Evolutionary conservation across 2,113 vertebrate genomes (phyloP).

Genomic region (Chloebia gouldiae): DNA sequence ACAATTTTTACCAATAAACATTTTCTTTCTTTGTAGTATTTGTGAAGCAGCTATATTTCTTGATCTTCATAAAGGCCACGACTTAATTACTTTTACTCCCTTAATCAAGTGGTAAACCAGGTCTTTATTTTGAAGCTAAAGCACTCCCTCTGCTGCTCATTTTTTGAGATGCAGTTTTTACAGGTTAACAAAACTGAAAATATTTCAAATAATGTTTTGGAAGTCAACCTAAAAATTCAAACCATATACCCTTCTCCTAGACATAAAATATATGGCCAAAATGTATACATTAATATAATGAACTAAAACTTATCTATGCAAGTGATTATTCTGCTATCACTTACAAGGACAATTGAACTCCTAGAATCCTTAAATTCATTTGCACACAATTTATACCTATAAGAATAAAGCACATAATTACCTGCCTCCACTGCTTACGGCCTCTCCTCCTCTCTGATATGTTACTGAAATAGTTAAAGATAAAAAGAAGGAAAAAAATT

Average conservation of each 20-base stretch:
- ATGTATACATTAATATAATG: not conserved
- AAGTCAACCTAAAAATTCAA: not conserved
- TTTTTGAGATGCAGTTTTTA: constrained; percentile 8
- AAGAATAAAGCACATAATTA: constrained; percentile 75
- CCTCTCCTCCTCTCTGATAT: constrained; percentile 97
- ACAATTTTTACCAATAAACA: constrained; percentile 15
- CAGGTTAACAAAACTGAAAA: not conserved
- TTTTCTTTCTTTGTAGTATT: constrained; percentile 44
- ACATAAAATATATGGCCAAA: not conserved
- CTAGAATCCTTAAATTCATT: not conserved
- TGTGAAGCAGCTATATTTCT: constrained; percentile 63
- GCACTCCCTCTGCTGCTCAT: constrained; percentile 78
- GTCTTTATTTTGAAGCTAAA: constrained; percentile 63
- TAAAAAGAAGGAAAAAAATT: constrained; percentile 33
- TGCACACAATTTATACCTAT: not conserved
- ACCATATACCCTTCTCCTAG: not conserved
- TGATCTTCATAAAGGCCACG: constrained; percentile 65
- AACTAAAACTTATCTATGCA: not conserved
- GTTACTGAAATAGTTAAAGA: constrained; percentile 83
- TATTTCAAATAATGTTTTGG: not conserved
- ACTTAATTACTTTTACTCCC: constrained; percentile 66
- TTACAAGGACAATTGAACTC: not conserved
- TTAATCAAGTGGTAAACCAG: constrained; percentile 43
- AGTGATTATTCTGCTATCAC: not conserved
- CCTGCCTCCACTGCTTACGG: constrained; percentile 96